Conservation (phyloP, 2,113 vertebrate genomes). For the Herpetotheres cachinnans region DNA sequence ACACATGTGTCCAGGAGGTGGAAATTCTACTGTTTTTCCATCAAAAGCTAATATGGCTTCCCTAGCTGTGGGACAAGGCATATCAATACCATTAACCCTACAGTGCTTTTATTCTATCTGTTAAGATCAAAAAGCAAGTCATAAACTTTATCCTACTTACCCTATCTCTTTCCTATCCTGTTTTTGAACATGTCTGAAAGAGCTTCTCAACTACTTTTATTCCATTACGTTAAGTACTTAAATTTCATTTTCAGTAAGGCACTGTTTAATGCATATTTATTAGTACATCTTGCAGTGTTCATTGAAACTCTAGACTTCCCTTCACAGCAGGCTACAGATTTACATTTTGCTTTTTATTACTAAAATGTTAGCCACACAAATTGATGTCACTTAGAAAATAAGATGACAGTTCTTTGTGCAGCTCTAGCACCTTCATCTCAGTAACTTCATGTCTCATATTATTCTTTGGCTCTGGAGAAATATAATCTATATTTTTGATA, state of each 20-base stretch:
- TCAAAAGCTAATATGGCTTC: background rate
- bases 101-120: background rate
- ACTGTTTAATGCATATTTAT: constrained; percentile 82
- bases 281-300: constrained; percentile 70
- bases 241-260: constrained; percentile 78
- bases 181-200: constrained; percentile 41
- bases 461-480: background rate
- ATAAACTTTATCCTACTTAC: background rate
- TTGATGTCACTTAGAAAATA: constrained; percentile 68
- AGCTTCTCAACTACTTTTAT: constrained; percentile 64
- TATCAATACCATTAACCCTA: background rate
- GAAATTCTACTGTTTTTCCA: background rate
- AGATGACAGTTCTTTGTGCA: constrained; percentile 49
- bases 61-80: background rate
- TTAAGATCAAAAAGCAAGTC: background rate
- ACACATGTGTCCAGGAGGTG: background rate
- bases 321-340: constrained; percentile 72
- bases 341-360: constrained; percentile 75
- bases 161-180: background rate
- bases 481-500: constrained; percentile 41
- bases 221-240: constrained; percentile 76
- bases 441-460: background rate
- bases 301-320: constrained; percentile 67
- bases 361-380: constrained; percentile 76
- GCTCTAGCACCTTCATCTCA: constrained; percentile 45